Conservation (phyloP, 2,113 vertebrate genomes). For the Cyrtonyx montezumae region DNA sequence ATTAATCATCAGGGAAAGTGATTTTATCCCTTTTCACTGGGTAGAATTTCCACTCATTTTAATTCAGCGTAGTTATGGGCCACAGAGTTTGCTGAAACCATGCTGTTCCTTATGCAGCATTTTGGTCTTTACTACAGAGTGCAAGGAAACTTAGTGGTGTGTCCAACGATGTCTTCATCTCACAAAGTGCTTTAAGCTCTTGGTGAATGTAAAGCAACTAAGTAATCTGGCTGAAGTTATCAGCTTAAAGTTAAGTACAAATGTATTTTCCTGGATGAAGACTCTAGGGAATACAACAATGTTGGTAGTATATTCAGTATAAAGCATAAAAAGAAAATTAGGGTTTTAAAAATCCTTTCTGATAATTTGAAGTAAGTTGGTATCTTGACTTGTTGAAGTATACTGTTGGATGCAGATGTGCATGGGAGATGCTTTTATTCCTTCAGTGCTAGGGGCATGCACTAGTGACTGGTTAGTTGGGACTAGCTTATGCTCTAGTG, state of each 20-base stretch:
- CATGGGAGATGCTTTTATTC: neutral
- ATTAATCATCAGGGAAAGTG: neutral
- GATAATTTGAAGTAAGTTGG: neutral
- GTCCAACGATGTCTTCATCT: neutral
- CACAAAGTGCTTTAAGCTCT: conserved; percentile 24
- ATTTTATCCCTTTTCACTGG: neutral
- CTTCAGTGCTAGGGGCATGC: too few relatives aligned
- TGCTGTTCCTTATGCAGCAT: neutral
- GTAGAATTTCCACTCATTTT: neutral
- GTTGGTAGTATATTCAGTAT: neutral
- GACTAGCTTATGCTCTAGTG: neutral
- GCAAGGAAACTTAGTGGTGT: neutral
- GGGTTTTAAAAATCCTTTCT: neutral
- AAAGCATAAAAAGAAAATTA: conserved; percentile 1
- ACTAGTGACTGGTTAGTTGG: neutral
- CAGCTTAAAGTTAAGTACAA: conserved; percentile 41
- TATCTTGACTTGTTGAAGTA: neutral
- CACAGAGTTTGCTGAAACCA: neutral
- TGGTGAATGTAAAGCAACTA: conserved; percentile 26
- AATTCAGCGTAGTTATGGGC: neutral
- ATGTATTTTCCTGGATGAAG: neutral
- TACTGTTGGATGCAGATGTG: neutral
- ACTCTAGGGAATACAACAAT: neutral
- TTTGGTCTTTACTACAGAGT: neutral
- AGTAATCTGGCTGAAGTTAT: conserved; percentile 36